Evolutionary conservation across 2,888 invertebrate genomes (phyloP).

Genomic region (Spisula subtruncata): DNA sequence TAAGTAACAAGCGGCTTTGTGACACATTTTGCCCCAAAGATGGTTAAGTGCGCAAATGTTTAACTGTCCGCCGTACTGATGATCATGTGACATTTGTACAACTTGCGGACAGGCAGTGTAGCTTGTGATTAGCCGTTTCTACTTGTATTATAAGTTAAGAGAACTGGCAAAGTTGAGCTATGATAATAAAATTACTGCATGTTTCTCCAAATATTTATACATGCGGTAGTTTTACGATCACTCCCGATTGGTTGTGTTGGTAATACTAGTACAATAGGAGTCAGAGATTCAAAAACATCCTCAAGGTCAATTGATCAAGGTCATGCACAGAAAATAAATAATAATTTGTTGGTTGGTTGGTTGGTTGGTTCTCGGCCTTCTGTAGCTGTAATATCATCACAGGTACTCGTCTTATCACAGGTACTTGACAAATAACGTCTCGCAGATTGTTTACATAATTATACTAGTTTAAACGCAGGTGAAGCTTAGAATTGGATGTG

Average conservation of each 20-base stretch:
- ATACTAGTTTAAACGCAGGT: no score
- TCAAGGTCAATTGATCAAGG: slow-evolving; percentile 37
- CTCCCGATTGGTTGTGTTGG: not conserved
- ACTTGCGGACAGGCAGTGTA: not conserved
- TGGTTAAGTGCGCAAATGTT: not conserved
- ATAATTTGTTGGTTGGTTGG: no score
- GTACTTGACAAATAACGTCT: no score
- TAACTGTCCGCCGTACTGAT: not conserved
- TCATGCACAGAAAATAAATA: slow-evolving; percentile 69
- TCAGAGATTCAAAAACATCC: slow-evolving; percentile 41
- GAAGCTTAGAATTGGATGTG: no score
- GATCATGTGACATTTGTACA: not conserved
- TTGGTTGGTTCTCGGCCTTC: no score
- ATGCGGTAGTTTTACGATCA: not conserved
- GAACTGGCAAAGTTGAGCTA: not conserved
- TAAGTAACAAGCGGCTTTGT: not conserved
- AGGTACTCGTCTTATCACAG: no score
- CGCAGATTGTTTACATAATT: no score
- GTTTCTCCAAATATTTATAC: not conserved
- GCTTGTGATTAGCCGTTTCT: not conserved
- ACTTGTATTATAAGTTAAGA: not conserved
- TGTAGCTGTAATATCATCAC: no score
- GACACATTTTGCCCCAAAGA: not conserved
- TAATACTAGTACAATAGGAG: slow-evolving; percentile 32
- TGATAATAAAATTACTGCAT: not conserved